phyloP scores from a whole-genome alignment of 2,113 vertebrate species.

The Aegithalos caudatus region DNA sequence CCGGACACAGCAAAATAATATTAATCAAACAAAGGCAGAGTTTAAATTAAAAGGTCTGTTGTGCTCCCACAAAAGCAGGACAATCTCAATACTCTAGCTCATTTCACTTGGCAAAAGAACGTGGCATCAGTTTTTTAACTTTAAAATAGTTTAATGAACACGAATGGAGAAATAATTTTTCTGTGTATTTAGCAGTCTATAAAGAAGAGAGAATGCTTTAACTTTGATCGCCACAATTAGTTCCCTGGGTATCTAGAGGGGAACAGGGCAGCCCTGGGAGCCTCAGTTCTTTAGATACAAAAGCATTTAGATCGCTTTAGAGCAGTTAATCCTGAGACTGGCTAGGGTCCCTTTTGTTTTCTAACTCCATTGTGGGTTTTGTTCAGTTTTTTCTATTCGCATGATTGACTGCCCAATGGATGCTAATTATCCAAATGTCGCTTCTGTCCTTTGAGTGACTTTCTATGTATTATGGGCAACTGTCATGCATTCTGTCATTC shows the following conservation, averaged over 20 bases:
- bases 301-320: conserved; percentile 86
- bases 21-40: conserved; percentile 62
- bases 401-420: conserved; percentile 85
- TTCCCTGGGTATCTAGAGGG: conserved; percentile 76
- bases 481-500: conserved; percentile 85
- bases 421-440: conserved; percentile 87
- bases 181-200: conserved; percentile 73
- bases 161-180: conserved; percentile 72
- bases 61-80: conserved; percentile 45
- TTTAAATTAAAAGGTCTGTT: conserved; percentile 48
- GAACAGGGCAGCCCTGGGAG: conserved; percentile 67
- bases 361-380: conserved; percentile 85
- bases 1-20: conserved; percentile 63
- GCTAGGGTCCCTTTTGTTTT: conserved; percentile 85
- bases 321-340: conserved; percentile 83
- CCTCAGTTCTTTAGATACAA: conserved; percentile 82
- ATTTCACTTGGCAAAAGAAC: conserved; percentile 62
- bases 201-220: conserved; percentile 79
- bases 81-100: conserved; percentile 51
- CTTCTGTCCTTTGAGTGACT: conserved; percentile 85
- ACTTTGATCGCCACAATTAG: conserved; percentile 81
- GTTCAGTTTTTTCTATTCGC: conserved; percentile 81
- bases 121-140: conserved; percentile 70
- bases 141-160: conserved; percentile 80
- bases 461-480: conserved; percentile 81